Conservation (phyloP, 2,888 invertebrate species). For the Euproctis similis region DNA sequence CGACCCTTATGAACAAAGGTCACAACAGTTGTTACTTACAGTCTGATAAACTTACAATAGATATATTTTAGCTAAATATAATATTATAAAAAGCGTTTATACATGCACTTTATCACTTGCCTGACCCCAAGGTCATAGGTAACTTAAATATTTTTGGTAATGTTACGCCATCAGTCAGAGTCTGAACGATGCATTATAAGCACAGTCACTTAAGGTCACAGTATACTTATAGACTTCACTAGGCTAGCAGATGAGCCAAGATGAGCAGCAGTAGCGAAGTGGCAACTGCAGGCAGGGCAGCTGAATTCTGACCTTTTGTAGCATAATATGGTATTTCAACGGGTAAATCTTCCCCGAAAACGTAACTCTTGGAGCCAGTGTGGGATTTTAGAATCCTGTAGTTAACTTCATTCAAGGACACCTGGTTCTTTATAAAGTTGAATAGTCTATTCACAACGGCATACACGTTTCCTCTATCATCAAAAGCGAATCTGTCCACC, state of each 20-base stretch:
- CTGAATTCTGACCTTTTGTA: constrained; percentile 33
- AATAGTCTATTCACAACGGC: constrained; percentile 81
- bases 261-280: constrained; percentile 45
- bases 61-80: constrained; percentile 18
- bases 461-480: constrained; percentile 79
- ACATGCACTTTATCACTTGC: constrained; percentile 66
- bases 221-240: constrained; percentile 33
- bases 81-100: constrained; percentile 57
- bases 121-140: constrained; percentile 61
- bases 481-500: constrained; percentile 83
- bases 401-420: constrained; percentile 77
- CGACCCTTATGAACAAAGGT: constrained; percentile 39
- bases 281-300: constrained; percentile 38
- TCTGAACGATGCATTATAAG: constrained; percentile 39
- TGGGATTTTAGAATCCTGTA: constrained; percentile 80
- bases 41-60: constrained; percentile 18
- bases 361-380: constrained; percentile 79
- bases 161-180: constrained; percentile 60
- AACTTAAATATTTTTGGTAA: constrained; percentile 71
- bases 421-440: constrained; percentile 77
- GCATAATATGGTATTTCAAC: too few relatives aligned
- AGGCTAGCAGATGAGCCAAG: constrained; percentile 56
- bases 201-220: constrained; percentile 39
- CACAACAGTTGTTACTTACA: constrained; percentile 24
- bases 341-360: constrained; percentile 61